Conservation (phyloP, 2,113 vertebrate genomes). For the Hippocampus barbouri region DNA sequence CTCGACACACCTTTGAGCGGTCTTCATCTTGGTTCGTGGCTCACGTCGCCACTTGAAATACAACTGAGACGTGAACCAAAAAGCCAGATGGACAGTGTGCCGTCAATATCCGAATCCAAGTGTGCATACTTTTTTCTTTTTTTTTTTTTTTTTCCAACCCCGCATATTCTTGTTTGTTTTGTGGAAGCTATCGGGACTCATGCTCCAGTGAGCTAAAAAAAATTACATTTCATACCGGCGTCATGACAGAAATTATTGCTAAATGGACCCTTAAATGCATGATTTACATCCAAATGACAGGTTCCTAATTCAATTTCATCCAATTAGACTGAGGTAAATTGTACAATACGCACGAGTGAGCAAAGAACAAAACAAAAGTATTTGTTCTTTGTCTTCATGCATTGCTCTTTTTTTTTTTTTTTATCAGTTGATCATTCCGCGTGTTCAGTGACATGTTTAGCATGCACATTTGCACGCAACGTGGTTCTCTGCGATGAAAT, state of each 20-base stretch:
- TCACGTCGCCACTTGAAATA: too few relatives aligned
- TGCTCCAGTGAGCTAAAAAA: neutral
- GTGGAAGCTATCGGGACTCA: neutral
- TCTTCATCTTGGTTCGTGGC: too few relatives aligned
- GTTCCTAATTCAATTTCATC: neutral
- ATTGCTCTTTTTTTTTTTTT: neutral
- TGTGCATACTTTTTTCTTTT: too few relatives aligned
- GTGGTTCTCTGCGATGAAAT: neutral
- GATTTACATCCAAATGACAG: neutral
- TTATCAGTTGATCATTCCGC: neutral
- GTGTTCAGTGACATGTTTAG: neutral
- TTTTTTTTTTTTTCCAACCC: too few relatives aligned
- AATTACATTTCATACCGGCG: neutral
- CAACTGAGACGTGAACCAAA: too few relatives aligned
- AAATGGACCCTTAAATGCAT: neutral
- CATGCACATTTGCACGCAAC: neutral
- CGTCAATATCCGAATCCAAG: too few relatives aligned
- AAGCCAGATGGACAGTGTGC: too few relatives aligned
- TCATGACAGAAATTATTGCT: neutral
- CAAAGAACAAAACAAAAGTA: neutral
- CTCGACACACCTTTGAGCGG: too few relatives aligned
- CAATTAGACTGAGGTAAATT: neutral
- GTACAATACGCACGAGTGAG: neutral
- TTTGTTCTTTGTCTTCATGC: neutral
- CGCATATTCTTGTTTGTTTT: too few relatives aligned